A percentile compares a stretch with the other conserved stretches of the same genome.
Conservation (phyloP, 2,113 vertebrate species). For the Bubo scandiacus region DNA sequence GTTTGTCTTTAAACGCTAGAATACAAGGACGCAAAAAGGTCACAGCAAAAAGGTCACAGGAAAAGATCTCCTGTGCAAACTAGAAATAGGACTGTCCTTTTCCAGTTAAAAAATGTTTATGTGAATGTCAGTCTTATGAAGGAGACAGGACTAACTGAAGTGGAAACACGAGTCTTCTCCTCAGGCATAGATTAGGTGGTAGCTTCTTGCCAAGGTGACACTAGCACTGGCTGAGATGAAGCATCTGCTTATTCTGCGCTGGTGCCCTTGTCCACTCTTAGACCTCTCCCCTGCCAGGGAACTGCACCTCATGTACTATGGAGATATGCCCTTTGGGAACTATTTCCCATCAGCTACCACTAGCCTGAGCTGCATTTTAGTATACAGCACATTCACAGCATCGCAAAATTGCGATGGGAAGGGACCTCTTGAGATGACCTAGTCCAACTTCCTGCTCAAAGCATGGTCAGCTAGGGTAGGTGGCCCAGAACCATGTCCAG, state of each 20-base stretch:
- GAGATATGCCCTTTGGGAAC: background rate
- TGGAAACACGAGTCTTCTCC: slow-evolving; percentile 45
- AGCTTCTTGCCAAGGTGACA: slow-evolving; percentile 37
- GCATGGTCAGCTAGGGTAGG: background rate
- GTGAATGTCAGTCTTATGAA: slow-evolving; percentile 33
- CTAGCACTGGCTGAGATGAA: background rate
- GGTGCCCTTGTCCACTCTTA: background rate
- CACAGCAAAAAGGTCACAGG: slow-evolving; percentile 37
- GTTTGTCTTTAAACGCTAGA: slow-evolving; percentile 28
- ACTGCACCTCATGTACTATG: accelerated
- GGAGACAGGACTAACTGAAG: slow-evolving; percentile 26
- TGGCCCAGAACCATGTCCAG: background rate
- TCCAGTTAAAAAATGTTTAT: slow-evolving; percentile 20
- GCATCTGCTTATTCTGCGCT: background rate
- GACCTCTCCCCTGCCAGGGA: background rate
- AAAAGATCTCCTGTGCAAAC: slow-evolving; percentile 26
- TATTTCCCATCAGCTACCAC: background rate
- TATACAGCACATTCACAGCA: background rate
- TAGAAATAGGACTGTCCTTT: slow-evolving; percentile 47
- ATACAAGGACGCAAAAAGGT: slow-evolving; percentile 29
- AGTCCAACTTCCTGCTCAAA: background rate
- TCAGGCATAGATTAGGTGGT: slow-evolving; percentile 21
- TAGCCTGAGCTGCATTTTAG: background rate
- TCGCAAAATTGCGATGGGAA: background rate
- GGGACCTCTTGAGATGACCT: background rate